Evolutionary conservation across 2,888 invertebrate species (phyloP).

Genomic region (Carterocephalus palaemon): DNA sequence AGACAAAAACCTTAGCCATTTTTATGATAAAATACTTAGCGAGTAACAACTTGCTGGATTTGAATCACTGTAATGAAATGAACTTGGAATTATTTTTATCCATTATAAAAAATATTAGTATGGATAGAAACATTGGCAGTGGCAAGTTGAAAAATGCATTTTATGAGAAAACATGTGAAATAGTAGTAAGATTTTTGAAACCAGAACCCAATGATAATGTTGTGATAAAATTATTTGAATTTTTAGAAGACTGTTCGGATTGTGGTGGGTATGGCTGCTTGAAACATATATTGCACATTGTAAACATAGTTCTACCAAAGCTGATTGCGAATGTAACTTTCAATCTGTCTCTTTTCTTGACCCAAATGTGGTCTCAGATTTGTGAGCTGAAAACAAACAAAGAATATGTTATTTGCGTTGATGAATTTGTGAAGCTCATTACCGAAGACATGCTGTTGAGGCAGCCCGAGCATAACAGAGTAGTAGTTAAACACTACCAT

Average conservation of each 20-base stretch:
- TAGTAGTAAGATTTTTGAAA: constrained; percentile 42
- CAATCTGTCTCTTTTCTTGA: constrained; percentile 49
- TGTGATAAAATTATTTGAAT: constrained; percentile 41
- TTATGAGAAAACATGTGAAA: constrained; percentile 58
- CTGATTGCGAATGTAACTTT: constrained; percentile 42
- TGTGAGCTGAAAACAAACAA: constrained; percentile 68
- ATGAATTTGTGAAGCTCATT: constrained; percentile 59
- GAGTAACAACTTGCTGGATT: constrained; percentile 34
- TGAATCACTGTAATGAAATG: constrained; percentile 45
- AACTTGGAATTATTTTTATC: constrained; percentile 40
- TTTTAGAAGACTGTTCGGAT: constrained; percentile 55
- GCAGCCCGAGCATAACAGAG: constrained; percentile 48
- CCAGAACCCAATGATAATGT: constrained; percentile 28
- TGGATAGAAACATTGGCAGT: constrained; percentile 39
- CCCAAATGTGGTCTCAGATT: constrained; percentile 64
- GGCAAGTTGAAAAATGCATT: constrained; percentile 57
- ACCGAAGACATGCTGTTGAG: constrained; percentile 49
- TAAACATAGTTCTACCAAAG: constrained; percentile 46
- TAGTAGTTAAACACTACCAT: constrained; percentile 49
- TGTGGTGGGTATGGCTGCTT: constrained; percentile 71
- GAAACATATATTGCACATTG: constrained; percentile 59
- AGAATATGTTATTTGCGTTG: constrained; percentile 60
- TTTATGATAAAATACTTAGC: constrained; percentile 44
- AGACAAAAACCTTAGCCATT: constrained; percentile 48
- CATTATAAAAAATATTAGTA: constrained; percentile 37